Base-by-base conservation (phyloP, 2,797 vertebrate species). In the Oreochromis grahami region DNA sequence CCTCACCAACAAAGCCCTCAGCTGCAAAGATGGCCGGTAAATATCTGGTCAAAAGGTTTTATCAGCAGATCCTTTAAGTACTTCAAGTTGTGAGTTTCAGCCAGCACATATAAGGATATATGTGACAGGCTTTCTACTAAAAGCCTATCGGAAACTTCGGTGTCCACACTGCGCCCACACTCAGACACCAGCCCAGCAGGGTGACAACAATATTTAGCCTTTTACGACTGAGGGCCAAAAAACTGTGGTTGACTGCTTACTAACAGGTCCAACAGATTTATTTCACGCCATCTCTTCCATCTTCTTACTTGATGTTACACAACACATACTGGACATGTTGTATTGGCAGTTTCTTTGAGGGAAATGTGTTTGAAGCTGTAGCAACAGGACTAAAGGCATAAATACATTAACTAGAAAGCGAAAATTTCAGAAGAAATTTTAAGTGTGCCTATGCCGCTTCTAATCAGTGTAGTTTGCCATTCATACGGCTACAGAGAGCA, bases 81-180 rank as follows among this genome's bases (percentile, higher is more conserved):
- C 63, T 43, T 43, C 14, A 26, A 45, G 38, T 45, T 70, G 21
- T 45, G 65, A 43, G 65, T 70, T 45, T 15, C 38, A 68, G 13
- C 63, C 63, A 70, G 38, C 65, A 11, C 21, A 45, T 72, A 0
- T 48, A 72, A 48, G 45, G 26, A 26, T 26, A 26, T 26, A 26
- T 26, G 26, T 26, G 26, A 26, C 26, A 26, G 26, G 26, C 26
- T 26, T 26, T 45, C 41, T 70, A 43, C 41, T 45, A 45, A 70
- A 45, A 70, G 5, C 21, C 21, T 45, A 14, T 70, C 0, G 3
- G 9, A 60, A 12, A 36, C 6, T 3, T 34, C 17, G 0, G 56
- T 60, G 56, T n/a, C 17, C 56, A 36, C 32, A 34, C 17, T 19
- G 17, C 9, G 32, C 17, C 56, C 56, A 60, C 32, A 60, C 56